These are phyloP conservation scores for Phalanger gymnotis DNA, from an alignment of 2,797 vertebrate species.

Conservation along the genomic window DNA sequence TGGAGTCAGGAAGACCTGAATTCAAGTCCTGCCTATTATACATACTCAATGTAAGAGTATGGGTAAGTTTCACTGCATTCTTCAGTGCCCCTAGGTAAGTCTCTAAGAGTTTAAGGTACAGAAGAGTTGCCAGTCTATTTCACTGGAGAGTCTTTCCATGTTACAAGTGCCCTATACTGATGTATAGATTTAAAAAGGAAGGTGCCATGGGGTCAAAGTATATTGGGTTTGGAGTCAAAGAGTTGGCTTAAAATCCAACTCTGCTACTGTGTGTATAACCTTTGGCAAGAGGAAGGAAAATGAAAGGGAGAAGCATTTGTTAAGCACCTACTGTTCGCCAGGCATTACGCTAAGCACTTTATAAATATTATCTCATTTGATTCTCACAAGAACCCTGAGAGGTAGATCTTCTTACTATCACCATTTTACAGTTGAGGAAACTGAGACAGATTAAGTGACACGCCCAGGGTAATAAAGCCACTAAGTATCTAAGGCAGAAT, in stretches of 20 bases:
- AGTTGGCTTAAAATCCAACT: background rate
- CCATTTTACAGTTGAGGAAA: background rate
- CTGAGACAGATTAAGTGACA: background rate
- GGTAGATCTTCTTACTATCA: background rate
- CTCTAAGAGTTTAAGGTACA: background rate
- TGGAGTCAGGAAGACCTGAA: background rate
- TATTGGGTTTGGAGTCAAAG: background rate
- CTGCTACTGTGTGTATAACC: background rate
- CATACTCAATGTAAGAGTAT: background rate
- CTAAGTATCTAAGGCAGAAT: background rate
- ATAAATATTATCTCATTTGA: background rate
- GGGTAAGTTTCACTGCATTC: background rate
- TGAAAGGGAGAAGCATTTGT: background rate
- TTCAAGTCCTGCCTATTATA: background rate
- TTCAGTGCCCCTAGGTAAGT: background rate
- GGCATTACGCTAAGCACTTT: background rate
- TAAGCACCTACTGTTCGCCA: background rate
- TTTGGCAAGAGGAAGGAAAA: background rate
- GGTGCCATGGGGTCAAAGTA: background rate
- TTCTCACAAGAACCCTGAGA: background rate
- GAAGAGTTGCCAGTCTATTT: background rate
- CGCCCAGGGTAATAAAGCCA: background rate
- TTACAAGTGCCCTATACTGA: background rate
- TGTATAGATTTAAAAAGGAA: background rate
- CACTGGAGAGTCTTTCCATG: background rate